Evolutionary conservation across 1,140 invertebrate species (phyloP).

Genomic region (Drosophila insularis): DNA sequence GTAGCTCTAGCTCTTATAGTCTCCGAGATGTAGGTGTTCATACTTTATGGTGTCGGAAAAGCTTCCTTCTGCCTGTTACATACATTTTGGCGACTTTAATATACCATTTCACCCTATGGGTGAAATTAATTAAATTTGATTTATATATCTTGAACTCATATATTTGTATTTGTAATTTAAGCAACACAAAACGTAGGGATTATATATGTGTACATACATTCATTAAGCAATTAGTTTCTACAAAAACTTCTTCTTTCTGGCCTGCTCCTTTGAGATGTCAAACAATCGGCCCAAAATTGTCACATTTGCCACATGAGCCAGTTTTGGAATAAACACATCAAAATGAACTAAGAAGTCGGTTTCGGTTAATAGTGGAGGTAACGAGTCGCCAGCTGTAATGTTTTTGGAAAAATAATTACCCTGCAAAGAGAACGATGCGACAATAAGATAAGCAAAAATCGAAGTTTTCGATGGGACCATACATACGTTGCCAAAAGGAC

Average conservation of each 20-base stretch:
- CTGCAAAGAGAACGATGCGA: background rate
- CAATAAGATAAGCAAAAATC: background rate
- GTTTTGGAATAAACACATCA: conserved; percentile 48
- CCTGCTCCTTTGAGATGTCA: conserved; percentile 44
- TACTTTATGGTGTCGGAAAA: too few relatives aligned
- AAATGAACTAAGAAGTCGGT: conserved; percentile 39
- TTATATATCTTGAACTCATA: too few relatives aligned
- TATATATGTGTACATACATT: too few relatives aligned
- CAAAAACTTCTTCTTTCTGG: conserved; percentile 42
- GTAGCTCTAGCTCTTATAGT: too few relatives aligned
- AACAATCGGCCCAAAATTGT: conserved; percentile 37
- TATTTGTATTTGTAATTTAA: too few relatives aligned
- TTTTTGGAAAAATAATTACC: conserved; percentile 41
- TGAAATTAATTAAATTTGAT: too few relatives aligned
- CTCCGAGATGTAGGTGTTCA: too few relatives aligned
- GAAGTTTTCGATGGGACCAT: too few relatives aligned
- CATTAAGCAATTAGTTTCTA: conserved; percentile 4
- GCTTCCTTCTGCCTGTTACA: too few relatives aligned
- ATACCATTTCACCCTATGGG: too few relatives aligned
- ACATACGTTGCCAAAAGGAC: conserved; percentile 48
- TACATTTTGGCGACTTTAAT: too few relatives aligned
- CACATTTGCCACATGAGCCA: conserved; percentile 34
- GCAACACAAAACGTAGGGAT: too few relatives aligned
- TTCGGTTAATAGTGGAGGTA: conserved; percentile 53
- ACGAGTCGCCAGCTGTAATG: conserved; percentile 31